Percentiles rank a stretch among this genome's conserved stretches.
Evolutionary conservation across 2,797 vertebrate genomes (phyloP).

Genomic region (Enoplosus armatus): DNA sequence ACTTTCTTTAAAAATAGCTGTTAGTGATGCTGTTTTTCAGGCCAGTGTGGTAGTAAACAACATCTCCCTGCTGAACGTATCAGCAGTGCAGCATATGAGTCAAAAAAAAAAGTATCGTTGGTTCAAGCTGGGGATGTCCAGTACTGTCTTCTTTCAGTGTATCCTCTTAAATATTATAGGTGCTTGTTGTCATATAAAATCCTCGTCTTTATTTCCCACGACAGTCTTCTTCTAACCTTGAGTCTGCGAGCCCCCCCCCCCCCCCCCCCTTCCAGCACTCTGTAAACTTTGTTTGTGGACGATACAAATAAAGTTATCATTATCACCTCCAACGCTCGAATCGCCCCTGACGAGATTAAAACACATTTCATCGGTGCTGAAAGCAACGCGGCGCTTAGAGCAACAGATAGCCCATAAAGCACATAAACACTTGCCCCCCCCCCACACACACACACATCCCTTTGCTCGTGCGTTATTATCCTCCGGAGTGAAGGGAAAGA

Average conservation of each 20-base stretch:
- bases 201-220: slow-evolving; percentile 16
- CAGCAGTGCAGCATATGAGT: slow-evolving; percentile 27
- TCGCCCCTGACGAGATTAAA: slow-evolving; percentile 62
- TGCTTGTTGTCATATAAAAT: slow-evolving; percentile 10
- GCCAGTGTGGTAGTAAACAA: slow-evolving; percentile 42
- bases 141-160: background rate
- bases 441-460: no score
- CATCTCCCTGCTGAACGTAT: slow-evolving; percentile 41
- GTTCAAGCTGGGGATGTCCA: slow-evolving; percentile 8
- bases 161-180: slow-evolving; percentile 20
- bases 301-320: slow-evolving; percentile 61
- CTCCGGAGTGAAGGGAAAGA: slow-evolving; percentile 50
- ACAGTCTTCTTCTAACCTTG: slow-evolving; percentile 49
- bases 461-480: slow-evolving; percentile 53
- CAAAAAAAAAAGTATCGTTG: background rate
- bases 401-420: slow-evolving; percentile 57
- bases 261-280: slow-evolving; percentile 1
- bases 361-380: slow-evolving; percentile 56
- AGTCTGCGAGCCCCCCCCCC: background rate
- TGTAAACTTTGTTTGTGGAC: slow-evolving; percentile 53
- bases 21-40: slow-evolving; percentile 44
- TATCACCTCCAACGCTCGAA: slow-evolving; percentile 45
- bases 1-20: slow-evolving; percentile 36
- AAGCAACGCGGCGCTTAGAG: slow-evolving; percentile 42
- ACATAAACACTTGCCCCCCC: slow-evolving; percentile 44